Base-by-base conservation (phyloP, 2,113 vertebrate genomes). In the Murina feae region DNA sequence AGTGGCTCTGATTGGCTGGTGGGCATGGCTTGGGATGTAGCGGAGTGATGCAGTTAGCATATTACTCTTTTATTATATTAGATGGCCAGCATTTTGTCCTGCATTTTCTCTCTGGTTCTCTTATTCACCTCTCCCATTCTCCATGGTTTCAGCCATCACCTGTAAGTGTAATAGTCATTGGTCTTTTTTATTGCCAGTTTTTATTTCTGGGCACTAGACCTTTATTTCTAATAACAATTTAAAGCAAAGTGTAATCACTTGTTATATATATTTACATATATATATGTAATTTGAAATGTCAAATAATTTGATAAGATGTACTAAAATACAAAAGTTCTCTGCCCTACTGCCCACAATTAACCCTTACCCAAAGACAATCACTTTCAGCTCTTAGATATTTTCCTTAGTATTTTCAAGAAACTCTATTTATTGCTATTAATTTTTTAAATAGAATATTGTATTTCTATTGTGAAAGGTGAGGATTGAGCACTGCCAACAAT, bases 351-450 rank as follows among this genome's bases (percentile, higher is more conserved):
- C 44, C 4, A 76, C 25, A 79, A 9, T 44, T 86, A 21, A 60
- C 42, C 49, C 39, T 83, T 83, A 9, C 82, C 69, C 16, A 51
- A 32, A 86, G 53, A 35, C 28, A 51, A 6, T 91, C 25, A 37
- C 44, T 71, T 88, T 88, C 4, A 81, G 28, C 23, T 87, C 28
- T 81, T 49, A 84, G 28, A 66, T 55, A 55, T 76, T 60, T 95
- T 84, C 25, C 51, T 49, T 49, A 8, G 51, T 89, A 39, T 81
- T 89, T 91, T 93, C 16, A 93, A 96, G 78, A 76, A 91, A 85
- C 23, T 5, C 12, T 66, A 5, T 39, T 4, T 68, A 84, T 42
- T 89, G 42, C n/a, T 71, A 55, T 72, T 72, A 63, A 28, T 10
- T 8, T 30, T 49, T 74, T 88, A 90, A 76, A 80, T 78, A 75